Base-by-base conservation (phyloP, 37 sponge, comb jelly and placozoan species). In the Diacarnus erythraeanus region DNA sequence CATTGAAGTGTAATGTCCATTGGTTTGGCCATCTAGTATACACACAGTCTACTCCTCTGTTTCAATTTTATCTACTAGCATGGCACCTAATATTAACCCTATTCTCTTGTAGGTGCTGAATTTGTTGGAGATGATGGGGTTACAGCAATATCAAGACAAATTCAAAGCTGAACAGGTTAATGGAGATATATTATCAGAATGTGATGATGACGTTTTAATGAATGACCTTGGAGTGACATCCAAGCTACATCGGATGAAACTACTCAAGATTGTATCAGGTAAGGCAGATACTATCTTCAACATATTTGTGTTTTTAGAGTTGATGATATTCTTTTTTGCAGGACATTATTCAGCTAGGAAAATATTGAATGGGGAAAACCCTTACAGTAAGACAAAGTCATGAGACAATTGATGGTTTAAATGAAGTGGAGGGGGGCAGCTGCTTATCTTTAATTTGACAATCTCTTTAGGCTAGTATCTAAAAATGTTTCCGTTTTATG, bases 121-220 rank as follows among this genome's bases (percentile, higher is more conserved):
- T 26, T 71, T 87, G 54, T 54, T 87, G 59, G 82, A 87, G 6
- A 34, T 33, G 25, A 76, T 87, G 66, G 70, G 77, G 30, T 27
- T 87, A 29, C 20, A 59, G 2, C 82, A 87, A 54, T 87, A 87
- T 58, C 58, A 43, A 22, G 82, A 81, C n/a, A 67, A 42, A 59
- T 87, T 87, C 47, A 64, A 70, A 35, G 29, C 56, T 44, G 88
- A 87, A 34, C 57, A 77, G 71, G 60, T 87, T 35, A 80, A 75
- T 69, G 81, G 87, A 20, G 86, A 86, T 39, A 78, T 86, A 36
- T 66, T 86, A 38, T 60, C 86, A 17, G 86, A 79, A 17, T 74
- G 79, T 42, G 86, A 86, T 74, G 80, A 77, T 20, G 44, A 51
- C 37, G 58, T 86, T 29, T 61, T 86, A 41, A 47, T 34, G 29